Base-by-base conservation (phyloP, 2,113 vertebrate genomes). In the Microtus ochrogaster region DNA sequence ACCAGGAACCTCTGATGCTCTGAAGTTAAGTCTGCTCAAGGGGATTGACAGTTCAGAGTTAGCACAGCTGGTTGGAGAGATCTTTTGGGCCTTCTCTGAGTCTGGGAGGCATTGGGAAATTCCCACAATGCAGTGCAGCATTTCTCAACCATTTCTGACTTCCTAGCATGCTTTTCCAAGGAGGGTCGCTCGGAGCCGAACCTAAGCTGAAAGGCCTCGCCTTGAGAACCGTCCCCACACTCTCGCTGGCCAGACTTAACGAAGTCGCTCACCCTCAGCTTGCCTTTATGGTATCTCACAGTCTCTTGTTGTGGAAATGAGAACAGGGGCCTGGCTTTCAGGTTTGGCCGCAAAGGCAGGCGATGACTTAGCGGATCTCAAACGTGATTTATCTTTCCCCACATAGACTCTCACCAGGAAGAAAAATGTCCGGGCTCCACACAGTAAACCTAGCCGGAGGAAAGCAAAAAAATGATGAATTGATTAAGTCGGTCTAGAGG, bases 251-350 rank as follows among this genome's bases (percentile, higher is more conserved):
- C 9, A 4, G 2, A 28, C 72, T 72, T 63, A 7, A 19, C 72
- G 8, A 24, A 4, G 65, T 24, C 41, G 5, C 81, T 7, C 87
- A 13, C 4, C 4, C 16, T 55, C 1, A 0, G 14, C 21, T 2
- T 24, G 7, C n/a, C 49, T 76, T 22, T 0, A 5, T 41, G 44
- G 13, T 19, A 36, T 78, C 72, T 41, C 33, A 5, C 8, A 47
- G 28, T 14, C 4, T 0, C 2, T 2, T 47, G 28, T 4, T 44
- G 0, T 1, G 55, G 58, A 63, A 11, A 26, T 7, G 22, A 0
- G 3, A 30, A 14, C 1, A 0, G 13, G 21, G 19, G n/a, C 49
- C 8, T 41, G 44, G 21, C 74, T 63, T n/a, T 6, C 22, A 8
- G 36, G 39, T 28, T n/a, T 7, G 30, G 19, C 58, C 30, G 0